phyloP scores from a whole-genome alignment of 1,140 invertebrate genomes.

The Dinothrombium tinctorium region DNA sequence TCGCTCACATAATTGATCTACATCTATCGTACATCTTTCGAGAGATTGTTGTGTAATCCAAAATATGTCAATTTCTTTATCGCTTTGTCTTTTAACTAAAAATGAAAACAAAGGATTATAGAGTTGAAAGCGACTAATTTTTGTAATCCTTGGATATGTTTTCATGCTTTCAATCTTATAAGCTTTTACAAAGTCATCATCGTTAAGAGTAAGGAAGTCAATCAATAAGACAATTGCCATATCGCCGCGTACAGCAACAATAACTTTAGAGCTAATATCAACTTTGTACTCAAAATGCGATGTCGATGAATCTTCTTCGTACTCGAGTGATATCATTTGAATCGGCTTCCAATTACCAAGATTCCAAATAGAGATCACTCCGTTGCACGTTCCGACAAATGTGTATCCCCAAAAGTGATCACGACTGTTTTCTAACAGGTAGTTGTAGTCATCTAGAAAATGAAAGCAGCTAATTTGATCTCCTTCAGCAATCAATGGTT shows the following conservation, averaged over 20 bases:
- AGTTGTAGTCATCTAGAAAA: slow-evolving; percentile 3
- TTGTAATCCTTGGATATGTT: background rate
- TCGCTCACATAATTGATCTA: too few species aligned
- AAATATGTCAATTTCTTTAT: background rate
- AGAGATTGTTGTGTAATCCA: slow-evolving; percentile 2
- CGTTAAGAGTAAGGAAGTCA: background rate
- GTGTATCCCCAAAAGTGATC: background rate
- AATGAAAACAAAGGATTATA: slow-evolving; percentile 2
- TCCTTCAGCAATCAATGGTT: background rate
- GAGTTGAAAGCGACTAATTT: slow-evolving; percentile 1
- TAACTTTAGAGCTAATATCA: slow-evolving; percentile 1
- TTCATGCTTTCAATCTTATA: too few species aligned
- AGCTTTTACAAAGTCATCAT: background rate
- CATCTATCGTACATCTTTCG: background rate
- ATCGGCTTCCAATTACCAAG: background rate
- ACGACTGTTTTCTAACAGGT: background rate
- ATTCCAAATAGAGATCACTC: slow-evolving; percentile 2
- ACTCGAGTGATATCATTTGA: background rate
- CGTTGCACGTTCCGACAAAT: slow-evolving; percentile 1
- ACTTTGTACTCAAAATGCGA: background rate
- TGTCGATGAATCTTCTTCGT: background rate
- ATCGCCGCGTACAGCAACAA: background rate
- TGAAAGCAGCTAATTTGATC: background rate
- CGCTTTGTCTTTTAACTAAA: background rate
- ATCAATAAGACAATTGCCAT: background rate